Conservation (phyloP, 2,888 invertebrate genomes). For the Prenolepis imparis region DNA sequence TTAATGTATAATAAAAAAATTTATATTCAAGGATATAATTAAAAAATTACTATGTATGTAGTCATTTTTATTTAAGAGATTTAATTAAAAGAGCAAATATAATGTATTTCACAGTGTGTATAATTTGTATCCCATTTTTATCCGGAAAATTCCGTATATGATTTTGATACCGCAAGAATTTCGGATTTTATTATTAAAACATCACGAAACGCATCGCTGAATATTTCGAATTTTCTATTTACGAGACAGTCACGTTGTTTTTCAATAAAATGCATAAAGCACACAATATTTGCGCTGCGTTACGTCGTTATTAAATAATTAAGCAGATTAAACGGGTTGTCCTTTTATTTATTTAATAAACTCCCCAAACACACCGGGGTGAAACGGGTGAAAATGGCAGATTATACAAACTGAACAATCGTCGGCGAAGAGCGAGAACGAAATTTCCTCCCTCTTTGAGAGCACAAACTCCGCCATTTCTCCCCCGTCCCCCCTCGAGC, state of each 20-base stretch:
- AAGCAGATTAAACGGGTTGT: conserved; percentile 35
- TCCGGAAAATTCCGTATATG: neutral
- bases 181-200: conserved; percentile 17
- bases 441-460: neutral
- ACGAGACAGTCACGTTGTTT: conserved; percentile 3
- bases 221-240: conserved; percentile 33
- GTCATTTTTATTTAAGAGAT: neutral
- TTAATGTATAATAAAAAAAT: neutral
- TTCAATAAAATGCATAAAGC: conserved; percentile 25
- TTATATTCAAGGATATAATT: neutral
- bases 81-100: neutral
- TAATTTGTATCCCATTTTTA: neutral
- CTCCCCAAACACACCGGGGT: neutral
- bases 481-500: too few relatives aligned
- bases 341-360: conserved; percentile 41
- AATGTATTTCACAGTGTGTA: neutral
- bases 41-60: neutral
- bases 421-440: conserved; percentile 1
- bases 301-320: conserved; percentile 38
- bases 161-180: neutral
- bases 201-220: neutral
- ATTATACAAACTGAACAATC: conserved; percentile 24
- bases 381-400: neutral
- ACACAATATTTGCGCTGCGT: neutral
- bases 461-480: neutral